phyloP scores from a whole-genome alignment of 2,797 vertebrate species.

The Philypnodon macrostomus region DNA sequence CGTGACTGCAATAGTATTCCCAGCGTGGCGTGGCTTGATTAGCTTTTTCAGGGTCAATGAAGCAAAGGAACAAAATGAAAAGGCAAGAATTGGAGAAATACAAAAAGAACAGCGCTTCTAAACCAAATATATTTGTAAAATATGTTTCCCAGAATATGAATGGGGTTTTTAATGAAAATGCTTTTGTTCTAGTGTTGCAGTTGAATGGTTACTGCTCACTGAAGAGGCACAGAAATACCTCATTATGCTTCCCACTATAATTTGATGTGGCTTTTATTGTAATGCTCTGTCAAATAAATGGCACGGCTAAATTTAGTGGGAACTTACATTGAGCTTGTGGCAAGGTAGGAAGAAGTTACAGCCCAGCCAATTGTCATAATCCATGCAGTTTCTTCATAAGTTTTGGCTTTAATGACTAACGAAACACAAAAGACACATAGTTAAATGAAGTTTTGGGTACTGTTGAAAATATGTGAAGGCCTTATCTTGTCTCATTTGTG shows the following conservation, averaged over 20 bases:
- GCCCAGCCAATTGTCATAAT: neutral
- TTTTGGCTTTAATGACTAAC: neutral
- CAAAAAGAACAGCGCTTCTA: neutral
- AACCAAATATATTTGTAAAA: neutral
- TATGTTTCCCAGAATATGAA: slow-evolving; percentile 1
- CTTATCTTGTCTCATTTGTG: neutral
- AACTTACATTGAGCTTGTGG: neutral
- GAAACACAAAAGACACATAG: neutral
- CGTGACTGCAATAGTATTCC: slow-evolving; percentile 50
- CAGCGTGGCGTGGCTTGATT: slow-evolving; percentile 36
- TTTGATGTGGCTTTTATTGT: slow-evolving; percentile 4
- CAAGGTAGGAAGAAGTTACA: neutral
- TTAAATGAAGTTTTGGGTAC: neutral
- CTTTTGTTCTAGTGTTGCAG: neutral
- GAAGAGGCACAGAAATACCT: slow-evolving; percentile 1
- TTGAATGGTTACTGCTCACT: slow-evolving; percentile 3
- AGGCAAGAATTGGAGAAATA: slow-evolving; percentile 1
- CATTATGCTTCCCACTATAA: neutral
- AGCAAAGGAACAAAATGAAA: slow-evolving; percentile 5
- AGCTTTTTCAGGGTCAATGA: slow-evolving; percentile 36
- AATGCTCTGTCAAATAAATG: neutral
- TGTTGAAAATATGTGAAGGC: neutral
- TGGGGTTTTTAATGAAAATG: neutral
- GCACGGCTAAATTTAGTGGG: neutral
- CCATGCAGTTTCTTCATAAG: neutral